These are phyloP conservation scores for Apodemus sylvaticus DNA, from an alignment of 2,113 vertebrate genomes.

Conservation along the genomic window DNA sequence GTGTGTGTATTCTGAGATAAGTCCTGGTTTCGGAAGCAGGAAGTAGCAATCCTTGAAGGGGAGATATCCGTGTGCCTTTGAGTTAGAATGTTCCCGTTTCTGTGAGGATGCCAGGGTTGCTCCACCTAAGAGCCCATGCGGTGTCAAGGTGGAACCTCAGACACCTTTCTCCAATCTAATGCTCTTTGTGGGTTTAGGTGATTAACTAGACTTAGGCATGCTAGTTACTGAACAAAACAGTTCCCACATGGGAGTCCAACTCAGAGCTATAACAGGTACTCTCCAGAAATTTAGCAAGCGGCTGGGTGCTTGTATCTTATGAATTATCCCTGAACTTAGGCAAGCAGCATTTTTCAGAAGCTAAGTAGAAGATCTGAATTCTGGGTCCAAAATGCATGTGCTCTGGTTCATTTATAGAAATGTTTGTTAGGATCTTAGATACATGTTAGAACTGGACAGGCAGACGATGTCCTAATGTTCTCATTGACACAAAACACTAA, in stretches of 20 bases:
- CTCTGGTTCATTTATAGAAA: conserved; percentile 24
- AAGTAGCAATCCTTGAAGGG: conserved; percentile 32
- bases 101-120: neutral
- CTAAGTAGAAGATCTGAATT: conserved; percentile 21
- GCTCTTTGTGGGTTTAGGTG: neutral
- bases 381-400: neutral
- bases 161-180: neutral
- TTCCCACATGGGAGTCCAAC: neutral
- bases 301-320: neutral
- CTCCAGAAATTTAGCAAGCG: conserved; percentile 43
- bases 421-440: neutral
- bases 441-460: neutral
- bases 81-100: neutral
- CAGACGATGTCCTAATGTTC: neutral
- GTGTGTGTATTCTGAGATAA: neutral
- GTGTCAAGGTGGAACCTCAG: neutral
- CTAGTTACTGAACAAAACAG: neutral
- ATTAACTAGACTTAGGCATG: neutral
- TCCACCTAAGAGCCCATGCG: neutral
- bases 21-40: conserved; percentile 28
- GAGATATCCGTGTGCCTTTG: conserved; percentile 1
- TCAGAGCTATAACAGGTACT: neutral
- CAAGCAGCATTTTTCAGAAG: conserved; percentile 5
- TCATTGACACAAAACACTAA: conserved; percentile 1
- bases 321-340: conserved; percentile 18